Conservation (phyloP, 1,140 invertebrate genomes). For the Venturia canescens region DNA sequence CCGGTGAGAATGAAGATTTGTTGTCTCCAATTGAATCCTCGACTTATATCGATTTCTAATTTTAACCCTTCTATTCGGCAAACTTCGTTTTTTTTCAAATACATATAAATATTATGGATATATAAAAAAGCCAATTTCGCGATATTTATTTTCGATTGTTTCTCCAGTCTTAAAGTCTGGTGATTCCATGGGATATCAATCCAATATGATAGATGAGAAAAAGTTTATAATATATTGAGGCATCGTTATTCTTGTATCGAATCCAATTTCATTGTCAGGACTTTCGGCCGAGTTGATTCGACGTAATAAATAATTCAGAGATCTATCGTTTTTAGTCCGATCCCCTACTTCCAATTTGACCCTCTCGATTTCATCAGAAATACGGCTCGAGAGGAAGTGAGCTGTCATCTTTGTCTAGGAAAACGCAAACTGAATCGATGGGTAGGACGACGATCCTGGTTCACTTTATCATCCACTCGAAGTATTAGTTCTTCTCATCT, state of each 20-base stretch:
- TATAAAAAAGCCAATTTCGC: no score
- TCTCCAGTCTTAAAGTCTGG: no score
- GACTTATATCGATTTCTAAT: background rate
- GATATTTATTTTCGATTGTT: no score
- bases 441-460: background rate
- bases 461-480: slow-evolving; percentile 30
- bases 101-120: no score
- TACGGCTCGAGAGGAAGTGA: background rate
- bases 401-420: slow-evolving; percentile 15
- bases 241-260: slow-evolving; percentile 22
- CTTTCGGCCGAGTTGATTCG: slow-evolving; percentile 13
- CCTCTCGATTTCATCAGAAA: slow-evolving; percentile 7
- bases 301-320: slow-evolving; percentile 45
- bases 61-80: background rate
- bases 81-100: background rate
- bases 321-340: background rate
- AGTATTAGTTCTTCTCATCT: background rate
- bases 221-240: background rate
- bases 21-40: background rate
- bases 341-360: background rate
- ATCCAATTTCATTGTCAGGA: slow-evolving; percentile 25
- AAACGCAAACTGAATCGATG: slow-evolving; percentile 27
- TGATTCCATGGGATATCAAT: background rate
- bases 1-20: slow-evolving; percentile 78
- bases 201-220: background rate